These are phyloP conservation scores for Porites lobata DNA, from an alignment of 92 coral and sea anemone species.

Conservation along the genomic window DNA sequence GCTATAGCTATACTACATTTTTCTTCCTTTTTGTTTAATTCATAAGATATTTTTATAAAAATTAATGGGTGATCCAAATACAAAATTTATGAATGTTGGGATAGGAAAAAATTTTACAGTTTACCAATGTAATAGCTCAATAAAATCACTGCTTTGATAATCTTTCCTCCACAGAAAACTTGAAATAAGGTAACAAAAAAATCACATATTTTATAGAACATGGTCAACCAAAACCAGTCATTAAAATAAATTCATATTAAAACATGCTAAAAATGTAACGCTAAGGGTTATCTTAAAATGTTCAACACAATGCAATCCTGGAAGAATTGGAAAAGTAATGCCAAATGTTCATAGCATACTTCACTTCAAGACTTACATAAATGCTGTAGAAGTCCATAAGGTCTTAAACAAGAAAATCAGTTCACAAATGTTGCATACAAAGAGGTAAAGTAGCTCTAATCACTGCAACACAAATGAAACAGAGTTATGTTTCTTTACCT, in stretches of 20 bases:
- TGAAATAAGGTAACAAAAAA: background rate
- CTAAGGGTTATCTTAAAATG: background rate
- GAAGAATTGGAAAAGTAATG: background rate
- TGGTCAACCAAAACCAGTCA: background rate
- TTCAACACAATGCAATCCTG: background rate
- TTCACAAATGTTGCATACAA: constrained; percentile 2
- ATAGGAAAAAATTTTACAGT: background rate
- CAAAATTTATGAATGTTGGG: constrained; percentile 13
- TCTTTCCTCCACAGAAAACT: background rate
- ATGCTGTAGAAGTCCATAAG: constrained; percentile 45
- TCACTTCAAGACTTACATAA: constrained; percentile 17
- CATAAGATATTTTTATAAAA: background rate
- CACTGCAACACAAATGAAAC: constrained; percentile 7
- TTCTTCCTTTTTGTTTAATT: background rate
- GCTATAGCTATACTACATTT: background rate
- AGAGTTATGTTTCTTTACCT: constrained; percentile 1
- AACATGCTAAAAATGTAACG: background rate
- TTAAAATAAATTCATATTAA: background rate
- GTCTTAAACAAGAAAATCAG: constrained; percentile 8
- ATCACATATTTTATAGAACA: too few relatives aligned
- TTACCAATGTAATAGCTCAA: background rate
- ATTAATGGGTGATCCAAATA: background rate
- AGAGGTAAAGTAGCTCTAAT: background rate
- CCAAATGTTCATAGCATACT: background rate
- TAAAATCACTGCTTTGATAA: background rate